phyloP scores from a whole-genome alignment of 1,140 invertebrate species.

The Agraylea sexmaculata region DNA sequence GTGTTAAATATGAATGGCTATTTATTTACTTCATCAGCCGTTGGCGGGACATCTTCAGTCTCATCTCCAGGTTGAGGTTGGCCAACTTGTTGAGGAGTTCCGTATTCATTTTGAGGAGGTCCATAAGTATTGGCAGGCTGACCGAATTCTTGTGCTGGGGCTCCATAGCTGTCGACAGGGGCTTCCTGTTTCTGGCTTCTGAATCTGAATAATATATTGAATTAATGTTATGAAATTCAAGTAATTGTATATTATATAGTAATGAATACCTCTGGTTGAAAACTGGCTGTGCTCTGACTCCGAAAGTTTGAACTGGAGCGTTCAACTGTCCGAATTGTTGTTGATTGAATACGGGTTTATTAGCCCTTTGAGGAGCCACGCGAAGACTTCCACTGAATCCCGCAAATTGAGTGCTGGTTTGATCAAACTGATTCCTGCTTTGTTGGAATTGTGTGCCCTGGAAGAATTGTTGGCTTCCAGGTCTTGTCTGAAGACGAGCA shows the following conservation, averaged over 20 bases:
- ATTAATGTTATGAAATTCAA: slow-evolving; percentile 1
- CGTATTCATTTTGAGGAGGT: slow-evolving; percentile 15
- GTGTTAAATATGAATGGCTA: too few relatives aligned
- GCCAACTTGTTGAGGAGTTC: slow-evolving; percentile 6
- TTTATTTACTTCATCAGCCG: slow-evolving; percentile 7
- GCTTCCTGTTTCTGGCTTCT: slow-evolving; percentile 16
- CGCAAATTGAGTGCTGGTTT: background rate
- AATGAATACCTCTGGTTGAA: slow-evolving; percentile 10
- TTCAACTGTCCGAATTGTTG: slow-evolving; percentile 14
- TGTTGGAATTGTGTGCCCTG: slow-evolving; percentile 2
- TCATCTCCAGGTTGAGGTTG: slow-evolving; percentile 6
- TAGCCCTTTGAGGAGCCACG: slow-evolving; percentile 2
- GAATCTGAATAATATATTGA: slow-evolving; percentile 13
- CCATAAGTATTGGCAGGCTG: slow-evolving; percentile 11
- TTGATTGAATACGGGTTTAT: slow-evolving; percentile 1
- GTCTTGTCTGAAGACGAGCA: slow-evolving; percentile 7
- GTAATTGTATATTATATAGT: background rate
- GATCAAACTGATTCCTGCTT: slow-evolving; percentile 8
- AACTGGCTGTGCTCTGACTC: slow-evolving; percentile 5
- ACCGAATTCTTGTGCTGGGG: slow-evolving; percentile 9
- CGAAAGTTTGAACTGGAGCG: slow-evolving; percentile 6
- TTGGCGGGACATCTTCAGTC: slow-evolving; percentile 5
- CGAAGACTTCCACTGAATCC: slow-evolving; percentile 9
- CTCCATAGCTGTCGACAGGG: slow-evolving; percentile 15
- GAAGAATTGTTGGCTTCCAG: slow-evolving; percentile 6